Base-by-base conservation (phyloP, 2,888 invertebrate genomes). In the Cantharis rufa region DNA sequence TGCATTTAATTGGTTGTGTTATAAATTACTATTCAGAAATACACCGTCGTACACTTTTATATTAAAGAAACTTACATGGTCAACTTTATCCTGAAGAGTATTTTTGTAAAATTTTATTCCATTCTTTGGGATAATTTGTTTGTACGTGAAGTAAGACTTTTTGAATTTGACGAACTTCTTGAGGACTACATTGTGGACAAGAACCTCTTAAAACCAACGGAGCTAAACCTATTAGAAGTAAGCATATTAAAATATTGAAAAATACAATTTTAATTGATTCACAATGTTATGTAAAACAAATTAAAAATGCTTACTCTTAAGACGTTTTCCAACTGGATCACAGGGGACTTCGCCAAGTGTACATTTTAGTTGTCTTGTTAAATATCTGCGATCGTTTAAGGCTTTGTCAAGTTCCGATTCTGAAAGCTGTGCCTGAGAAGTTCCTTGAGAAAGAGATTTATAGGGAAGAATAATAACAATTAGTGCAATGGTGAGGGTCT, bases 91-190 rank as follows among this genome's bases (percentile, higher is more conserved):
- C 78, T 32, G 79, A 78, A 5, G 92, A 90, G 84, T 93, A 94
- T 83, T 93, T 92, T 84, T 92, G 92, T 16, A 94, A 90, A 81
- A 94, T 90, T 88, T 92, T 94, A 72, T 91, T 90, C 94, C 94
- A 95, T 86, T 94, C 94, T 83, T 93, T 93, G 7, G 95, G 95
- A 85, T 91, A 94, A 87, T 93, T 92, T 82, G 93, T 89, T 85
- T 94, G 94, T 73, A 94, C 92, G 87, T 93, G 93, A 15, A 93
- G 91, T 11, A 94, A 89, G 28, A 94, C 94, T 85, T 92, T 92
- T 85, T 94, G 93, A 82, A 94, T 94, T 88, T 94, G 94, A 81
- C 91, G 90, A 71, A 91, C 92, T 86, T 94, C 94, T 83, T 92
- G 91, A 3, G 92, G 91, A 3, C 90, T 89, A 84, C 94, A 94